Percentiles rank a stretch among this genome's conserved stretches.
Evolutionary conservation across 2,797 vertebrate species (phyloP).

Genomic region (Chiroxiphia lanceolata): DNA sequence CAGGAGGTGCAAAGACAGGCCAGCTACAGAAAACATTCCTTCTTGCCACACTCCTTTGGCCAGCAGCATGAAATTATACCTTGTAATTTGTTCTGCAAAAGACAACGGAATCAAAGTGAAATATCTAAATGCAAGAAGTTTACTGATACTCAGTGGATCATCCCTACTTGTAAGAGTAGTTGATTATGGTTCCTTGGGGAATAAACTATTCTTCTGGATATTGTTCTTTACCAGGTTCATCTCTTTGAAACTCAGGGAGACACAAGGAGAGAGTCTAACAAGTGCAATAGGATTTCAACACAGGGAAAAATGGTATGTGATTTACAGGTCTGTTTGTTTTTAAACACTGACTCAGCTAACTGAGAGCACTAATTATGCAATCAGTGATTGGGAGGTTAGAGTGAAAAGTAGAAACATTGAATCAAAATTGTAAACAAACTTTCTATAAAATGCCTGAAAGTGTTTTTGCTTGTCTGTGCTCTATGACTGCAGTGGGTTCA

Average conservation of each 20-base stretch:
- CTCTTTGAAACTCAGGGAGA: neutral
- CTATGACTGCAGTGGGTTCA: neutral
- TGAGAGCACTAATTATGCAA: constrained; percentile 12
- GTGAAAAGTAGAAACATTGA: neutral
- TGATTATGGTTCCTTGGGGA: neutral
- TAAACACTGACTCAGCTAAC: constrained; percentile 39
- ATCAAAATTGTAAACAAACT: neutral
- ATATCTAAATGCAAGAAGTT: constrained; percentile 7
- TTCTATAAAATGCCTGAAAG: neutral
- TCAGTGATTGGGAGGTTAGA: neutral
- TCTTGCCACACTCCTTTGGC: neutral
- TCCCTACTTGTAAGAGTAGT: neutral
- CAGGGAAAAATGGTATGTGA: neutral
- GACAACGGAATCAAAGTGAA: constrained; percentile 17
- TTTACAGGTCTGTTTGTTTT: constrained; percentile 28
- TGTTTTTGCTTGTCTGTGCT: neutral
- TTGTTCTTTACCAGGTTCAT: neutral
- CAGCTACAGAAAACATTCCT: constrained; percentile 34
- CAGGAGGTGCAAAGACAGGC: neutral
- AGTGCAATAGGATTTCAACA: constrained; percentile 24
- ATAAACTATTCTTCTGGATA: neutral
- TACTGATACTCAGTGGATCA: neutral
- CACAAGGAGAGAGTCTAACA: neutral
- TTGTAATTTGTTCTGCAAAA: constrained; percentile 8
- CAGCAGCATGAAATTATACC: neutral